Base-by-base conservation (phyloP, 2,113 vertebrate species). In the Merops nubicus region DNA sequence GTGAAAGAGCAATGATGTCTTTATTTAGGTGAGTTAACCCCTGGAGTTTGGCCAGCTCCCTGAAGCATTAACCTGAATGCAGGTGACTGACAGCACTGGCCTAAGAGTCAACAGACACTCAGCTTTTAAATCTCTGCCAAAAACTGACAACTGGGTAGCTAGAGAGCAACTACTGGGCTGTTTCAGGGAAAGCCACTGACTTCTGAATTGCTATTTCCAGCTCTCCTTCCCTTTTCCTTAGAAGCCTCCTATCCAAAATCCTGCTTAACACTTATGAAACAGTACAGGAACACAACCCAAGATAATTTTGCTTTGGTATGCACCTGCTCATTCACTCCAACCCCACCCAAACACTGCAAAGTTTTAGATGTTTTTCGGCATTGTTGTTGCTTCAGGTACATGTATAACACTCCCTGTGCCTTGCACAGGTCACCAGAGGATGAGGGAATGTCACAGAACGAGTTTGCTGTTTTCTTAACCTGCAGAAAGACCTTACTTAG, bases 391-490 rank as follows among this genome's bases (percentile, higher is more conserved):
- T 91, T 77, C 95, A 78, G 92, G 87, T 93, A 19, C 23, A 50
- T 1, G 48, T 72, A 7, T 72, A 86, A 93, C 95, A 86, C 90
- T 95, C 95, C 94, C 92, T 63, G 45, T 59, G 91, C 91, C 91
- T 70, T 6, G 17, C 8, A 4, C 76, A 67, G 94, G 94, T 96
- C 94, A 92, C 70, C 1, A 0, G 84, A 86, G 72, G 85, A 93
- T 80, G 67, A 89, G 84, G 82, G 94, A 97, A 97, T 97, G 96
- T 75, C 95, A 94, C 91, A 84, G 83, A 97, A 96, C 93, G 0
- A 72, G 97, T 97, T 96, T 96, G 64, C 45, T 72, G 63, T 60
- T 93, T 85, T 94, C 89, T 80, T 91, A 93, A 94, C 81, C 87
- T 25, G 77, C 48, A 76, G 67, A 91, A 95, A 95, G 47, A 69